phyloP scores from a whole-genome alignment of 2,113 vertebrate genomes.

The Clinocottus analis region DNA sequence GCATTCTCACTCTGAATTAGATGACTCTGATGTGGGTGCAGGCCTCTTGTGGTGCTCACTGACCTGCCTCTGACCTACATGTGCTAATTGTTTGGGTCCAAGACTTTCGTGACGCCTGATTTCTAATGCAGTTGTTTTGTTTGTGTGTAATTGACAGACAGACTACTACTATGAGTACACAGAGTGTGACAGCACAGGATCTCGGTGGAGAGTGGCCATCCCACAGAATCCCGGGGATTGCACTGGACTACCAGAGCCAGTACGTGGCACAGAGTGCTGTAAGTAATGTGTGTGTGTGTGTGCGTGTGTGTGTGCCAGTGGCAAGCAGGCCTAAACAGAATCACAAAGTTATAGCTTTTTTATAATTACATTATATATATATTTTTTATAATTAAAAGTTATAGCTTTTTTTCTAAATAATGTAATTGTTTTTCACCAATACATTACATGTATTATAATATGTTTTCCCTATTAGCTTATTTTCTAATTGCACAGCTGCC shows the following conservation, averaged over 20 bases:
- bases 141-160: constrained; percentile 77
- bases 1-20: constrained; percentile 11
- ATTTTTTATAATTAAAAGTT: no score
- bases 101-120: not conserved
- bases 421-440: no score
- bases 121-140: constrained; percentile 30
- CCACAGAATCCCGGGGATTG: constrained; percentile 87
- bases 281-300: constrained; percentile 77
- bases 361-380: no score
- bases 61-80: constrained; percentile 26
- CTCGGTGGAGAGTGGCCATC: constrained; percentile 96
- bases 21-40: constrained; percentile 53
- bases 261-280: constrained; percentile 97
- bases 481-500: no score
- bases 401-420: no score
- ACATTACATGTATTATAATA: no score
- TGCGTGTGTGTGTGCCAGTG: not conserved
- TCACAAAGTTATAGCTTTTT: no score
- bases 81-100: constrained; percentile 20
- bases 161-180: constrained; percentile 99
- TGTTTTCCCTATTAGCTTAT: no score
- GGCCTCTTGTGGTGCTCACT: constrained; percentile 48
- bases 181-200: constrained; percentile 95
- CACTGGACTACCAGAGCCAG: constrained; percentile 92
- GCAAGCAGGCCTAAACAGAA: no score